A percentile compares a stretch with the other conserved stretches of the same genome.
Conservation (phyloP, 2,888 invertebrate genomes). For the Phoenoteleia sp. region DNA sequence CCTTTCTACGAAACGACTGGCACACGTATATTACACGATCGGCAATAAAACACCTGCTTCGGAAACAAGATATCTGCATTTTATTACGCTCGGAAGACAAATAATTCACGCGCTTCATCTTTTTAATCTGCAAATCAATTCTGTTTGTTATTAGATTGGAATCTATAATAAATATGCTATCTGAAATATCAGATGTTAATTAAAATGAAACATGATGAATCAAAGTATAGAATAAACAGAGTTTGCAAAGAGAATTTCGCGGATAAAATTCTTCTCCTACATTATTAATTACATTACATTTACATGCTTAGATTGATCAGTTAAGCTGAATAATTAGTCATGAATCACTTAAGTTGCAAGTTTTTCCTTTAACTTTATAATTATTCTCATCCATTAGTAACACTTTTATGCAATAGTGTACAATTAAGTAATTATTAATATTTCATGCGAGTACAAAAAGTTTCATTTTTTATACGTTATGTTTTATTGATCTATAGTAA, state of each 20-base stretch:
- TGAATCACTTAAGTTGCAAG: constrained; percentile 44
- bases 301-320: constrained; percentile 54
- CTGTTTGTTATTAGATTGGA: not conserved
- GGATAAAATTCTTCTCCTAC: not conserved
- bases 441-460: not conserved
- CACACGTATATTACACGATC: constrained; percentile 59
- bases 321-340: constrained; percentile 50
- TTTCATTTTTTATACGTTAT: no score
- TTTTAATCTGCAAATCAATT: not conserved
- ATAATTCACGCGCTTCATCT: constrained; percentile 5
- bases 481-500: no score
- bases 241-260: not conserved
- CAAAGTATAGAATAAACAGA: not conserved
- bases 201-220: not conserved
- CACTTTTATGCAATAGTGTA: constrained; percentile 6
- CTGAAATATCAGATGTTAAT: not conserved
- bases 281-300: constrained; percentile 58
- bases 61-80: constrained; percentile 46
- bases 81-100: constrained; percentile 27
- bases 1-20: constrained; percentile 65
- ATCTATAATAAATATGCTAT: not conserved
- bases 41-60: constrained; percentile 67
- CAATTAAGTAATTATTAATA: constrained; percentile 38
- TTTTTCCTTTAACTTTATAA: constrained; percentile 47
- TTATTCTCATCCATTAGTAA: constrained; percentile 34